phyloP scores from a whole-genome alignment of 92 coral and sea anemone species.

The Montipora capitata region DNA sequence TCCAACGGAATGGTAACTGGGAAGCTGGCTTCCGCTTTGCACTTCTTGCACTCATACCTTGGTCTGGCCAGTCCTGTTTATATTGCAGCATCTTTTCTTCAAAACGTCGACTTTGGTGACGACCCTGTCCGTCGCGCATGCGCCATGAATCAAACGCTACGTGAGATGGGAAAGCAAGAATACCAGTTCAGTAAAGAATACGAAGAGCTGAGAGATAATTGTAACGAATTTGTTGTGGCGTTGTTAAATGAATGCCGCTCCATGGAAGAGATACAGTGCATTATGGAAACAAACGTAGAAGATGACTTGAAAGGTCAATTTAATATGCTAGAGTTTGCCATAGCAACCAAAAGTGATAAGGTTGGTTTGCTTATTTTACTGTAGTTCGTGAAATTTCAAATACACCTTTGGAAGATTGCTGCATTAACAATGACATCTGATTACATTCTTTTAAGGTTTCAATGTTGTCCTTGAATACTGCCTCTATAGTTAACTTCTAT shows the following conservation, averaged over 20 bases:
- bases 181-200: constrained; percentile 89
- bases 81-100: constrained; percentile 65
- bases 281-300: constrained; percentile 64
- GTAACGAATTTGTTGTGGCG: constrained; percentile 85
- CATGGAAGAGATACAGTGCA: constrained; percentile 83
- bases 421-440: too few species aligned
- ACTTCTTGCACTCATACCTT: constrained; percentile 72
- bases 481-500: too few species aligned
- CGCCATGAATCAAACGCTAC: constrained; percentile 72
- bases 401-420: too few species aligned
- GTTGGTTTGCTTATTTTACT: constrained; percentile 18
- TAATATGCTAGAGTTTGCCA: constrained; percentile 85
- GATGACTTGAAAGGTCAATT: neutral
- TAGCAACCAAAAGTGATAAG: constrained; percentile 75
- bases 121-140: constrained; percentile 89
- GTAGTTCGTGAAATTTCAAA: too few species aligned
- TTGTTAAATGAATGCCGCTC: constrained; percentile 86
- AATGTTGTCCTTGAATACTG: too few species aligned
- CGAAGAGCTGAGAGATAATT: constrained; percentile 76
- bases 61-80: constrained; percentile 83
- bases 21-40: constrained; percentile 76
- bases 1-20: constrained; percentile 33
- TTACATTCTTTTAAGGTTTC: too few species aligned
- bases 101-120: constrained; percentile 1
- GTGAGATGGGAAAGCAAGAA: constrained; percentile 74